These are phyloP conservation scores for Drosophila stalkeri DNA, from an alignment of 2,888 invertebrate genomes.

Conservation along the genomic window DNA sequence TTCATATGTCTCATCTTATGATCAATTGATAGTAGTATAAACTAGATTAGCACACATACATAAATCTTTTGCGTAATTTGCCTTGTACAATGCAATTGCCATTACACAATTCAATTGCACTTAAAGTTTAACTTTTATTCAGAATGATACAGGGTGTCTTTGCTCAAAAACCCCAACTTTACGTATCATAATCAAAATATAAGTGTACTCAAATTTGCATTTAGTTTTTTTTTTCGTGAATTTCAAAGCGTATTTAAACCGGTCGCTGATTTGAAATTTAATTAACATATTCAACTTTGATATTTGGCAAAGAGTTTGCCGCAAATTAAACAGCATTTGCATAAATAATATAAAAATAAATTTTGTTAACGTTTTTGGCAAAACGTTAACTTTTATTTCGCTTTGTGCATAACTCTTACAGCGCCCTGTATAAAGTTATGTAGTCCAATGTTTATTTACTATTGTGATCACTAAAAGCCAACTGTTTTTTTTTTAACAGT, in stretches of 20 bases:
- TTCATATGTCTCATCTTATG: constrained; percentile 11
- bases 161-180: neutral
- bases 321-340: constrained; percentile 27
- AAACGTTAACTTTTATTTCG: neutral
- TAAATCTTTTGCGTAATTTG: constrained; percentile 59
- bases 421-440: constrained; percentile 11
- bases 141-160: constrained; percentile 51
- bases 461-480: constrained; percentile 6
- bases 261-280: constrained; percentile 34
- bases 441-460: neutral
- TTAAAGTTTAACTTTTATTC: constrained; percentile 16
- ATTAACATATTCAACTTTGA: constrained; percentile 70
- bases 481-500: constrained; percentile 6
- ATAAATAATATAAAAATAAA: neutral
- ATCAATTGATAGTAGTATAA: constrained; percentile 52
- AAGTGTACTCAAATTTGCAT: constrained; percentile 11
- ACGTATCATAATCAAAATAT: constrained; percentile 1
- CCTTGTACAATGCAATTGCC: constrained; percentile 18
- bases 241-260: constrained; percentile 49
- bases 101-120: constrained; percentile 43
- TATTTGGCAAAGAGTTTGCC: constrained; percentile 61
- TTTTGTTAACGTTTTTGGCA: constrained; percentile 1
- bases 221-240: neutral
- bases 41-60: constrained; percentile 33
- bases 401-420: neutral